phyloP scores from a whole-genome alignment of 2,888 invertebrate genomes.

The Peribatodes rhomboidaria region DNA sequence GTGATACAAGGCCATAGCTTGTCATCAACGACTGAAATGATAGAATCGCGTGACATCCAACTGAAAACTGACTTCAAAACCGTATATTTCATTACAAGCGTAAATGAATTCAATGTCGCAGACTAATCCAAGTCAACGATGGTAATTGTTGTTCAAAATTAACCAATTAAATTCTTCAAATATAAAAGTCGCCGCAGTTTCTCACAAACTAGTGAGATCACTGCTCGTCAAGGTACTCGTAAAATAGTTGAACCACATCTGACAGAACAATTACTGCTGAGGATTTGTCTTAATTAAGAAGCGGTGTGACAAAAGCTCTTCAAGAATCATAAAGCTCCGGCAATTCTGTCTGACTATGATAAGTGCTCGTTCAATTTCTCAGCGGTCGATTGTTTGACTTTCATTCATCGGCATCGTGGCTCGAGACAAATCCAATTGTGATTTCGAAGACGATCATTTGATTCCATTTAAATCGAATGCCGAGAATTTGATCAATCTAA shows the following conservation, averaged over 20 bases:
- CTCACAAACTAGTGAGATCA: constrained; percentile 44
- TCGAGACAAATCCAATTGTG: constrained; percentile 28
- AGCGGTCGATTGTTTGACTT: constrained; percentile 28
- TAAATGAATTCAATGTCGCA: constrained; percentile 44
- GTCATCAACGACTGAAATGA: constrained; percentile 27
- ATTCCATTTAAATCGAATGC: constrained; percentile 21
- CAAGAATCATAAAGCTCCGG: constrained; percentile 34
- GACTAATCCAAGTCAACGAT: constrained; percentile 28
- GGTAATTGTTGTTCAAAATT: constrained; percentile 37
- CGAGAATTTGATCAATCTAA: constrained; percentile 23
- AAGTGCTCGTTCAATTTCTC: constrained; percentile 36
- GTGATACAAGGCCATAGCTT: constrained; percentile 19
- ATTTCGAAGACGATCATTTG: constrained; percentile 16
- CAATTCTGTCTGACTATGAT: constrained; percentile 24
- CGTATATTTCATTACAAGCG: constrained; percentile 39
- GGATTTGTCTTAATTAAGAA: constrained; percentile 42
- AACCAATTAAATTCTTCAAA: constrained; percentile 39
- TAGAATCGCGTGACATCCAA: constrained; percentile 42
- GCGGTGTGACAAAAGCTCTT: constrained; percentile 35
- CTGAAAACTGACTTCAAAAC: constrained; percentile 24
- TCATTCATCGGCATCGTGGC: constrained; percentile 18
- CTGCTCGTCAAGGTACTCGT: constrained; percentile 23
- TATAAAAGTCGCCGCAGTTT: constrained; percentile 38
- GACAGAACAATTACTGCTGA: constrained; percentile 40
- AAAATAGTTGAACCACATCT: constrained; percentile 28